These are phyloP conservation scores for Rhodinocichla rosea DNA, from an alignment of 2,113 vertebrate genomes.

Conservation along the genomic window DNA sequence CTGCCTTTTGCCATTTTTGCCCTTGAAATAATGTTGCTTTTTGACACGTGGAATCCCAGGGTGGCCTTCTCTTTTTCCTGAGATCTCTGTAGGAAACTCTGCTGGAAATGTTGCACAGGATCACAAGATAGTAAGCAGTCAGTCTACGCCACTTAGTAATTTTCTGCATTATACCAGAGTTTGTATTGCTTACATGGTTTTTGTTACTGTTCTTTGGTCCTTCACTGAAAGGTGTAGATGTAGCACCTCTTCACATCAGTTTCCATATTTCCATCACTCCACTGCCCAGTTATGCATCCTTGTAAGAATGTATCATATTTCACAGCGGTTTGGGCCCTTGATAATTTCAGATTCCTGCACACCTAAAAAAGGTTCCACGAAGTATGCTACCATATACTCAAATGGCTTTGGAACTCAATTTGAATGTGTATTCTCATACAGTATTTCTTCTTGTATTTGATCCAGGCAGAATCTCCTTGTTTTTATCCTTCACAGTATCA, in stretches of 20 bases:
- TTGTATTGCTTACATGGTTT: background rate
- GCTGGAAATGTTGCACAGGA: background rate
- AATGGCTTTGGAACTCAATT: background rate
- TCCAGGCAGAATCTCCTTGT: background rate
- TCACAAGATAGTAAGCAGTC: background rate
- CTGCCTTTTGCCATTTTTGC: background rate
- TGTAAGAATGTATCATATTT: background rate
- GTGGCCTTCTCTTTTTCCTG: background rate
- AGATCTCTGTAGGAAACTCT: background rate
- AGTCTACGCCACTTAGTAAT: background rate
- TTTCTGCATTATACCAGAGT: background rate
- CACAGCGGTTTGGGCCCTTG: background rate
- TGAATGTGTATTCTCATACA: background rate
- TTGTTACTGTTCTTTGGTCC: background rate
- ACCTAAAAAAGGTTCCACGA: background rate
- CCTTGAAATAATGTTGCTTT: background rate
- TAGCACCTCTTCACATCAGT: background rate
- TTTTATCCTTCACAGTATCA: background rate
- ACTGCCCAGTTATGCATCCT: background rate
- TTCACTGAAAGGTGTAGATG: background rate
- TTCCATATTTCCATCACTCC: background rate
- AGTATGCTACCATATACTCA: background rate
- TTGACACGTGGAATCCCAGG: background rate
- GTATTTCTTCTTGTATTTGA: background rate
- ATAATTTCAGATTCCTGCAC: background rate